Evolutionary conservation across 1,140 invertebrate species (phyloP).

Genomic region (Aphis craccivora): DNA sequence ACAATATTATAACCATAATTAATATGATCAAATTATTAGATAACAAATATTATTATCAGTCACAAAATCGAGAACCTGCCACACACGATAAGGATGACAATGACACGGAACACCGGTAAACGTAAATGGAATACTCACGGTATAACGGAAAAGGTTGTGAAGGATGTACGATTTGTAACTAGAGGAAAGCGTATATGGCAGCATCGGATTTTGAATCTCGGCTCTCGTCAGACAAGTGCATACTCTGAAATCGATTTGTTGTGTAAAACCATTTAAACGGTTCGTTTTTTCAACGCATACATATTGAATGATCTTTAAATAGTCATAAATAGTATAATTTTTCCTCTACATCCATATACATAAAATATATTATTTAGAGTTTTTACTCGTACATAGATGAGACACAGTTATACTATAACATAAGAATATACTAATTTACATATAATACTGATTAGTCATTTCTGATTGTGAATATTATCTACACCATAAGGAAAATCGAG

Average conservation of each 20-base stretch:
- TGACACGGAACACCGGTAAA: background rate
- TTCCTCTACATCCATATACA: background rate
- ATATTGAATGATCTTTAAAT: background rate
- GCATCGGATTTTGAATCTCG: background rate
- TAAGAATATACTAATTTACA: background rate
- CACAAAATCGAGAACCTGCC: background rate
- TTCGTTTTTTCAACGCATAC: background rate
- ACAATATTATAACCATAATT: background rate
- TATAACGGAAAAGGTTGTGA: background rate
- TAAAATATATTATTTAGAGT: background rate
- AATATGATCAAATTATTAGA: background rate
- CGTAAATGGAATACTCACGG: background rate
- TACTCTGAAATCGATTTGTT: constrained; percentile 13
- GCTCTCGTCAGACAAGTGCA: background rate
- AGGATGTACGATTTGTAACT: background rate
- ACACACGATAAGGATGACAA: background rate
- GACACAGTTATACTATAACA: background rate
- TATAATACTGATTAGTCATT: background rate
- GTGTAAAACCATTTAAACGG: constrained; percentile 23
- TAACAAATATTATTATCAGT: background rate
- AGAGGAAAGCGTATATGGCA: background rate
- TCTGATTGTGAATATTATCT: no score
- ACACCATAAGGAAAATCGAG: no score
- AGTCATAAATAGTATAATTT: background rate
- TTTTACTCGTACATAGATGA: background rate